These are phyloP conservation scores for Xerus inauris DNA, from an alignment of 2,113 vertebrate species.

Conservation along the genomic window DNA sequence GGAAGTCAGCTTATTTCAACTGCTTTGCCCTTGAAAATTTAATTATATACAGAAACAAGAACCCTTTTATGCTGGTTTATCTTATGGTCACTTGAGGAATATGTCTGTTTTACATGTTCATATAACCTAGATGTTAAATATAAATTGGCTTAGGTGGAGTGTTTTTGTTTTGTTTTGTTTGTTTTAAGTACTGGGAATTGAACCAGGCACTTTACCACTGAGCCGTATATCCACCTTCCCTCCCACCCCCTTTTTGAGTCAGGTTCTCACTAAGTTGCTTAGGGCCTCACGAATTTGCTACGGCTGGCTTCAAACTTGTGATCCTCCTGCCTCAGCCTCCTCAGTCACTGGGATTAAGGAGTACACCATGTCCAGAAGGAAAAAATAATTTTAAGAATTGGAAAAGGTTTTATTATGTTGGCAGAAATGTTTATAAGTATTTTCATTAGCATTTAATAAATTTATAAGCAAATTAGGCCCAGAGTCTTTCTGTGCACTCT, in stretches of 20 bases:
- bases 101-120: not conserved
- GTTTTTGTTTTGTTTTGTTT: too few relatives aligned
- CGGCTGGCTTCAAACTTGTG: too few relatives aligned
- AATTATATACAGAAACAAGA: not conserved
- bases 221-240: too few relatives aligned
- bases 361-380: not conserved
- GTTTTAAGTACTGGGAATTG: too few relatives aligned
- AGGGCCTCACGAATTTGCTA: too few relatives aligned
- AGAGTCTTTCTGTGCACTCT: not conserved
- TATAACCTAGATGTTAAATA: not conserved
- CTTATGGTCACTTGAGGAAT: not conserved
- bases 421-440: not conserved
- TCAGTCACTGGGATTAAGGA: too few relatives aligned
- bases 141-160: not conserved
- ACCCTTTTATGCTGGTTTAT: not conserved
- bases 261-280: too few relatives aligned
- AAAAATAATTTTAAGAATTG: not conserved
- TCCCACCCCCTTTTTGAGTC: too few relatives aligned
- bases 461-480: not conserved
- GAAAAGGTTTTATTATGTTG: not conserved
- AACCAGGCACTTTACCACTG: too few relatives aligned
- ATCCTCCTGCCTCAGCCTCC: too few relatives aligned
- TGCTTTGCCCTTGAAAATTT: not conserved
- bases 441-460: not conserved
- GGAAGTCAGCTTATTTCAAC: not conserved